Evolutionary conservation across 2,888 invertebrate genomes (phyloP).

Genomic region (Tinea semifulvella): DNA sequence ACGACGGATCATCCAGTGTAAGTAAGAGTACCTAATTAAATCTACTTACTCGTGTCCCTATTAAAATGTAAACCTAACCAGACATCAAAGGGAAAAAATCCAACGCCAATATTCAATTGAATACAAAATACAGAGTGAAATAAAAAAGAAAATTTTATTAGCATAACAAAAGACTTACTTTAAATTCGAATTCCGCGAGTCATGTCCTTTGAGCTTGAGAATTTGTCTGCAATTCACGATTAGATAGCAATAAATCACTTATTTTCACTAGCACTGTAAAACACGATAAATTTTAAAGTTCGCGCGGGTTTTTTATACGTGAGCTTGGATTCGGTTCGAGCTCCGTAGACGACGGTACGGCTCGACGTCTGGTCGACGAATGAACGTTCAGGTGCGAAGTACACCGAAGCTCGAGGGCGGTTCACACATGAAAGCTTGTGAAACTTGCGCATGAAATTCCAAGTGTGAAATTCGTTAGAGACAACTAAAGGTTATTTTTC

Average conservation of each 20-base stretch:
- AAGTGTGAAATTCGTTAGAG: neutral
- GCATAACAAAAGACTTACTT: constrained; percentile 42
- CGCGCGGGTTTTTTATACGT: too few relatives aligned
- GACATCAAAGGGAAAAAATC: constrained; percentile 7
- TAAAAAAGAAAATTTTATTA: constrained; percentile 30
- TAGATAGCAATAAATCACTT: neutral
- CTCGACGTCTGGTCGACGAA: constrained; percentile 37
- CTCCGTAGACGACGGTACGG: constrained; percentile 29
- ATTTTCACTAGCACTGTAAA: neutral
- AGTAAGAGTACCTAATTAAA: too few relatives aligned
- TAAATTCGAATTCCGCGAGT: constrained; percentile 38
- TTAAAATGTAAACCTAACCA: too few relatives aligned
- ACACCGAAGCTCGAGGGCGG: neutral
- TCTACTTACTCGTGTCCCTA: too few relatives aligned
- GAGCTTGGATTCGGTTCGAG: neutral
- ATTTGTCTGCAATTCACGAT: neutral
- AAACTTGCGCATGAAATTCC: neutral
- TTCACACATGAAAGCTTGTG: neutral
- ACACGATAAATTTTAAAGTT: neutral
- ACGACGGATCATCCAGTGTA: too few relatives aligned
- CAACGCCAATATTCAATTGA: neutral
- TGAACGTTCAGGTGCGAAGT: constrained; percentile 32
- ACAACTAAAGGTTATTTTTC: too few relatives aligned
- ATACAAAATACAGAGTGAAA: neutral
- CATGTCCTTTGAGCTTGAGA: constrained; percentile 24